A percentile compares a stretch with the other conserved stretches of the same genome.
phyloP scores from a whole-genome alignment of 2,888 invertebrate genomes.

The Drosophila cyrtoloma region DNA sequence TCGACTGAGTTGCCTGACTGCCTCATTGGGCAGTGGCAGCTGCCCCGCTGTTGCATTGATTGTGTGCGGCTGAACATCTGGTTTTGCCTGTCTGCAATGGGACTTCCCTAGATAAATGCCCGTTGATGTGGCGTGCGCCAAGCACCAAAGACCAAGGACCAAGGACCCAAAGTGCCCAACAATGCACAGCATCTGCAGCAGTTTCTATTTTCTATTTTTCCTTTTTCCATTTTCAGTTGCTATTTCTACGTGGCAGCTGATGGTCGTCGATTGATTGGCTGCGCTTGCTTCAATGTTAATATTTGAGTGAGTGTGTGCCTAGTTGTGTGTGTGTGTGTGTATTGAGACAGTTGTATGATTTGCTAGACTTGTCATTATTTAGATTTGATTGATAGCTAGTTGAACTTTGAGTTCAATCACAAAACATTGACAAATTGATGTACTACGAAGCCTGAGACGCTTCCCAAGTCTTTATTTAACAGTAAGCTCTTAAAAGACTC shows the following conservation, averaged over 20 bases:
- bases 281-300: constrained; percentile 24
- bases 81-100: constrained; percentile 24
- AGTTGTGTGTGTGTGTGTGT: neutral
- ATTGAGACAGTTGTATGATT: constrained; percentile 27
- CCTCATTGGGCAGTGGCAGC: constrained; percentile 28
- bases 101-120: constrained; percentile 38
- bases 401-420: neutral
- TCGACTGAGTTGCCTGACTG: constrained; percentile 8
- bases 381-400: constrained; percentile 9
- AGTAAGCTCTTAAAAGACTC: neutral
- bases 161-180: constrained; percentile 12
- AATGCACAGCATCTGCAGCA: constrained; percentile 48
- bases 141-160: constrained; percentile 7
- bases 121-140: constrained; percentile 57
- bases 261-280: constrained; percentile 41
- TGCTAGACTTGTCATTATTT: constrained; percentile 7
- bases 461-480: neutral
- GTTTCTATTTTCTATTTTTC: constrained; percentile 1
- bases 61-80: constrained; percentile 53
- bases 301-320: neutral
- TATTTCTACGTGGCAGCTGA: constrained; percentile 50
- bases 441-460: neutral
- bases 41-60: constrained; percentile 59
- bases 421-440: neutral
- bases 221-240: constrained; percentile 35